Evolutionary conservation across 2,797 vertebrate genomes (phyloP), one percentile per base, ranked within the genome.

Genomic region (Rhinoraja longicauda): DNA sequence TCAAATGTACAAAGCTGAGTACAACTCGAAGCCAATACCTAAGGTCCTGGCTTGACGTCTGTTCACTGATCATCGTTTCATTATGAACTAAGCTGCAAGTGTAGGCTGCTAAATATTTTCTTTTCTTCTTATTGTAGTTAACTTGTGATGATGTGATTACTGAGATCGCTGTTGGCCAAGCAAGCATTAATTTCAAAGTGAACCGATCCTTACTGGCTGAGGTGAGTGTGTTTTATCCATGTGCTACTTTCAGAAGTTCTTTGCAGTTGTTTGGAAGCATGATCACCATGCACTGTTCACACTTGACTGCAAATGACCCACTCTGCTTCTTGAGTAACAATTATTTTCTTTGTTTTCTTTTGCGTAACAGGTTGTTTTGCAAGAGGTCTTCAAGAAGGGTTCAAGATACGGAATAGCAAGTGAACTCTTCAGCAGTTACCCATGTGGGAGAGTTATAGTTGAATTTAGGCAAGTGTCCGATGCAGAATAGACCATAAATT

Each of bases 401-500:
- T 94, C 96, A 24, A 94, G 93, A 24, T 99, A 97, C 84, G 98
- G 97, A 78, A 94, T 98, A 93, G 97, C 96, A 93, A 99, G 98
- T 95, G 97, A 98, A 82, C 96, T 99, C 94, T 97, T 99, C 77
- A 96, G 94, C 26, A 73, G 45, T 79, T 93, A 97, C 24, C 95
- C 96, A 12, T 97, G 93, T 94, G 96, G 96, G 94, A 97, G 96
- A 77, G 95, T 97, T 0, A 94, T 99, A 93, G 96, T 99, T 93
- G 99, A 99, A 94, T 99, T 97, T 94, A 99, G 99, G 99, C 98
- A 77, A 94, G 95, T 92, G 0, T 1, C 0, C 13, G 0, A 0
- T 36, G 21, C 72, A 4, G n/a, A 15, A 10, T 62, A 36, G 17
- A 62, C n/a, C 12, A 36, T 67, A 67, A 67, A 67, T 36, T 88